These are phyloP conservation scores for Meghimatium bilineatum DNA, from an alignment of 2,888 invertebrate species.

Conservation along the genomic window DNA sequence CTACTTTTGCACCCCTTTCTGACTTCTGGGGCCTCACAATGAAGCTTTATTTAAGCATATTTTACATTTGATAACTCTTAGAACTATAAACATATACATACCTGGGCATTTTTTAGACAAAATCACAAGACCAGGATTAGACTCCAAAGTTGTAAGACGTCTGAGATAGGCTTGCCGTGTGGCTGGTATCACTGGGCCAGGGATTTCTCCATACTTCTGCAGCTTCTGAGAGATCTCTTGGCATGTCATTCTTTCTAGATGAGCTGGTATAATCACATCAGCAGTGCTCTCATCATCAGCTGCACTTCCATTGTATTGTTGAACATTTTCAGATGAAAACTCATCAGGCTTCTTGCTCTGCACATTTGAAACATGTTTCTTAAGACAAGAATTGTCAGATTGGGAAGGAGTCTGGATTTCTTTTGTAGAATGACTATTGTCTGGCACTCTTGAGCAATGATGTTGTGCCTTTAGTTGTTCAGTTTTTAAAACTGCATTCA, in stretches of 20 bases:
- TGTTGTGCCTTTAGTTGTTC: neutral
- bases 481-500: constrained; percentile 23
- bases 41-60: too few relatives aligned
- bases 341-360: neutral
- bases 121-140: constrained; percentile 57
- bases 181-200: constrained; percentile 88
- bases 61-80: neutral
- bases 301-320: neutral
- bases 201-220: constrained; percentile 82
- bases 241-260: constrained; percentile 54
- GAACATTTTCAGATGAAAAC: neutral
- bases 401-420: neutral
- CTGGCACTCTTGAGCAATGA: neutral
- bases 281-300: constrained; percentile 8
- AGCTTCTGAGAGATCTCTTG: constrained; percentile 61
- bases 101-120: constrained; percentile 46
- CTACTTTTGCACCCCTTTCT: too few relatives aligned
- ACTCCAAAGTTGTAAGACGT: constrained; percentile 81
- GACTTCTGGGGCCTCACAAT: too few relatives aligned
- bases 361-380: neutral
- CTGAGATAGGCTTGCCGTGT: constrained; percentile 88
- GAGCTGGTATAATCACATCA: constrained; percentile 44
- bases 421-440: neutral
- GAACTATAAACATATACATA: neutral
- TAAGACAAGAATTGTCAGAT: neutral